phyloP scores from a whole-genome alignment of 2,113 vertebrate genomes.

The Anhinga anhinga region DNA sequence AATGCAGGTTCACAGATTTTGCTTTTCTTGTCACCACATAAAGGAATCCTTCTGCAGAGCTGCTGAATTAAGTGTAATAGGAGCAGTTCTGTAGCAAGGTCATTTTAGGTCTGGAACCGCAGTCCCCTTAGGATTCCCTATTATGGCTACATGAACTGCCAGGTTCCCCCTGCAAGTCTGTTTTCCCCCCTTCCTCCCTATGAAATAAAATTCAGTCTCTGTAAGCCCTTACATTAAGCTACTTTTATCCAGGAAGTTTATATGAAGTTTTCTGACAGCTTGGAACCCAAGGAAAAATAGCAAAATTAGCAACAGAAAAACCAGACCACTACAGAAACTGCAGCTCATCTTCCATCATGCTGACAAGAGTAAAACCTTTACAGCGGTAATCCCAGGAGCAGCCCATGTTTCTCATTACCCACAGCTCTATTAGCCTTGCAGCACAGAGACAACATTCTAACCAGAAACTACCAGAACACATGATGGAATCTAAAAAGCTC shows the following conservation, averaged over 20 bases:
- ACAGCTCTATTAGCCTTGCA: neutral
- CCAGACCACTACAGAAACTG: neutral
- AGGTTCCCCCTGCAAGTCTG: conserved; percentile 6
- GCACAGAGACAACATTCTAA: neutral
- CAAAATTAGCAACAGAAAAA: conserved; percentile 13
- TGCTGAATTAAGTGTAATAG: conserved; percentile 21
- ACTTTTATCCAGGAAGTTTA: conserved; percentile 31
- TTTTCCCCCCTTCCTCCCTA: neutral
- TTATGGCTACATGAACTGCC: conserved; percentile 9
- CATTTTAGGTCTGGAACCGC: neutral
- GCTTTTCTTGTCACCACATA: conserved; percentile 24
- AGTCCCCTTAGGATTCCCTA: conserved; percentile 25
- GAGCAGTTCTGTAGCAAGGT: conserved; percentile 5
- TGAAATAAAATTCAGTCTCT: conserved; percentile 46
- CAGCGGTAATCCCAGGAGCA: neutral
- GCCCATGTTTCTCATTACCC: neutral
- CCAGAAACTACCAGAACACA: neutral
- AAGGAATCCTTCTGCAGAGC: conserved; percentile 26
- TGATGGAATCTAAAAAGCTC: neutral
- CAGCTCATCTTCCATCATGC: neutral
- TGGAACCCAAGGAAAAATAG: neutral
- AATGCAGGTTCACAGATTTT: conserved; percentile 23
- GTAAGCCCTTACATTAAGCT: conserved; percentile 30
- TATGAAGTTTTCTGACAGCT: conserved; percentile 11
- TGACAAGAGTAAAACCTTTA: neutral